A percentile compares a stretch with the other conserved stretches of the same genome.
Evolutionary conservation across 2,888 invertebrate genomes (phyloP).

Genomic region (Iphiclides podalirius): DNA sequence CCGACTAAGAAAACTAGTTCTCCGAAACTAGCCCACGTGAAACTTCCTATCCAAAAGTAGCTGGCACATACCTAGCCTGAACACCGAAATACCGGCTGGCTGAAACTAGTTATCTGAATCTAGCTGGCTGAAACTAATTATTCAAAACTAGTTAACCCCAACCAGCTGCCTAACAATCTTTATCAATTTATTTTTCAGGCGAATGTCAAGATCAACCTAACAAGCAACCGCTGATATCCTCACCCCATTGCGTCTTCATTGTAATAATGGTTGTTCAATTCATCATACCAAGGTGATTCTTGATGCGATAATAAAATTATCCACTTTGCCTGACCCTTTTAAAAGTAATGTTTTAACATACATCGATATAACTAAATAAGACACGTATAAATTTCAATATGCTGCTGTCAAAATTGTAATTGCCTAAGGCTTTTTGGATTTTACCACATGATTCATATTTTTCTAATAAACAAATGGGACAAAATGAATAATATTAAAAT

Average conservation of each 20-base stretch:
- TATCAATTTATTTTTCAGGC: slow-evolving; percentile 68
- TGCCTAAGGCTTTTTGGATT: background rate
- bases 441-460: too few species aligned
- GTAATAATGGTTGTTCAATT: slow-evolving; percentile 46
- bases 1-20: too few species aligned
- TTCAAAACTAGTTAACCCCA: too few species aligned
- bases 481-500: too few species aligned
- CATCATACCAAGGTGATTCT: slow-evolving; percentile 71
- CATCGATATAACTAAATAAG: background rate
- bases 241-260: slow-evolving; percentile 40
- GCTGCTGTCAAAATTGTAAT: background rate
- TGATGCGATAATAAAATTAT: slow-evolving; percentile 33
- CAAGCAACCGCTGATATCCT: slow-evolving; percentile 48
- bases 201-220: slow-evolving; percentile 80
- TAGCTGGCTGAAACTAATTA: too few species aligned
- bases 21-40: too few species aligned
- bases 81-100: too few species aligned
- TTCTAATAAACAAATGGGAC: too few species aligned
- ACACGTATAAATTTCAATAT: background rate
- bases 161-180: too few species aligned
- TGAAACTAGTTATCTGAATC: too few species aligned
- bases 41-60: too few species aligned
- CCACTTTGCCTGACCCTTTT: slow-evolving; percentile 39
- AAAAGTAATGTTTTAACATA: slow-evolving; percentile 39
- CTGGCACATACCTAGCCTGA: too few species aligned